These are phyloP conservation scores for Sebastes hubbsi DNA, from an alignment of 2,797 vertebrate species.

Conservation along the genomic window DNA sequence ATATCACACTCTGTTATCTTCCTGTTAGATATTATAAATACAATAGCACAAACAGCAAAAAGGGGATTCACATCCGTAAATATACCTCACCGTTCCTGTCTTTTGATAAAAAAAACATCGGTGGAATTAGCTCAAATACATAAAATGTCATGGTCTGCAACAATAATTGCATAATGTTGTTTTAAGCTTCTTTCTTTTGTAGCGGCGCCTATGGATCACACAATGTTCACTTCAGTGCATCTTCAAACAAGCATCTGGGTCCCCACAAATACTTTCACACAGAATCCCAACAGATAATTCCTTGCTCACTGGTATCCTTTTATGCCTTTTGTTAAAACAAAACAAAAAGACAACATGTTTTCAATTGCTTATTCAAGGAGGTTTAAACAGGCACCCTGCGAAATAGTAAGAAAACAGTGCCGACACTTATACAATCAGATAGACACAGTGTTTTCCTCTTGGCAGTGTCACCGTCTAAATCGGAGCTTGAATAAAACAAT, in stretches of 20 bases:
- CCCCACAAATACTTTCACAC: neutral
- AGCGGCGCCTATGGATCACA: conserved; percentile 29
- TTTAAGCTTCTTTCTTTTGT: conserved; percentile 22
- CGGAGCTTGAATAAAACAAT: conserved; percentile 42
- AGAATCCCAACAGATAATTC: conserved; percentile 30
- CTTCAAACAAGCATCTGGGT: conserved; percentile 43
- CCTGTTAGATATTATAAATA: neutral
- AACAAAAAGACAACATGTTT: conserved; percentile 44
- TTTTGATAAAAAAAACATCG: neutral
- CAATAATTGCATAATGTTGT: conserved; percentile 15
- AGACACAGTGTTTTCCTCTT: conserved; percentile 42
- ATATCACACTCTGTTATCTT: conserved; percentile 9
- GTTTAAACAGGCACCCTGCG: conserved; percentile 10
- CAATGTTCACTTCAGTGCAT: conserved; percentile 15
- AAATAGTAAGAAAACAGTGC: conserved; percentile 30
- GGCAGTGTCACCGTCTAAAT: conserved; percentile 35
- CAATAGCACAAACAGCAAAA: neutral
- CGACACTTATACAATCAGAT: conserved; percentile 53
- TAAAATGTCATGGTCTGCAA: conserved; percentile 15
- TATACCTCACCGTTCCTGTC: neutral
- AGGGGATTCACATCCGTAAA: neutral
- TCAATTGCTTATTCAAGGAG: conserved; percentile 32
- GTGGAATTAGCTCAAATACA: conserved; percentile 6
- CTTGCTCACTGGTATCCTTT: conserved; percentile 10
- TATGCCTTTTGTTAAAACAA: conserved; percentile 26